These are phyloP conservation scores for Pseudoatta argentina DNA, from an alignment of 1,140 invertebrate genomes.

Conservation along the genomic window DNA sequence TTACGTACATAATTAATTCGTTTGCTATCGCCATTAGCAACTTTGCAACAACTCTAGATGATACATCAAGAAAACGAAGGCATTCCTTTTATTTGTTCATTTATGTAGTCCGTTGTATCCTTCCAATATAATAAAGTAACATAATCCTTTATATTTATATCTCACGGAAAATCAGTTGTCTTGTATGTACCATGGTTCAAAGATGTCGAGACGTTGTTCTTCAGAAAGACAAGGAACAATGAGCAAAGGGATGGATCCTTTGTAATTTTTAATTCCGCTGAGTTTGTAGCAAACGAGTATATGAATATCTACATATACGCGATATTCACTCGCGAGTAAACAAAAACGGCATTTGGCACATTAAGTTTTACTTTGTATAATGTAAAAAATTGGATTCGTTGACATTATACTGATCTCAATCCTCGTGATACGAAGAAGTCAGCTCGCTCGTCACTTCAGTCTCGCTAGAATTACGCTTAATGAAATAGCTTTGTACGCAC, in stretches of 20 bases:
- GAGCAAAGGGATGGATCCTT: background rate
- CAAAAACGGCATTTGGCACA: background rate
- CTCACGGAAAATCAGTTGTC: background rate
- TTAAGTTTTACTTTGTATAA: too few species aligned
- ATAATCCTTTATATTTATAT: background rate
- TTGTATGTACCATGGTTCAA: background rate
- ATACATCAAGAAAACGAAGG: slow-evolving; percentile 18
- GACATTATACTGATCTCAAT: background rate
- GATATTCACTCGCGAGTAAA: background rate
- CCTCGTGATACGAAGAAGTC: background rate
- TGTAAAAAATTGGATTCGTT: background rate
- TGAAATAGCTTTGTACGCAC: slow-evolving; percentile 31
- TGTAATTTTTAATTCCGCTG: background rate
- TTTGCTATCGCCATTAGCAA: background rate
- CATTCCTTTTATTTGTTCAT: background rate
- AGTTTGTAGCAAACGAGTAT: background rate
- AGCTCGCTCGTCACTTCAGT: background rate
- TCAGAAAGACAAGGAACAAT: background rate
- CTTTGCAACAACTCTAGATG: slow-evolving; percentile 30
- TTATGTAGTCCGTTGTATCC: background rate
- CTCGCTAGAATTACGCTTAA: slow-evolving; percentile 12
- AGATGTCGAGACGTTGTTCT: background rate
- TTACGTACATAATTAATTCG: slow-evolving; percentile 1
- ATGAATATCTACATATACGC: background rate
- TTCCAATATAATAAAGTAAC: background rate